Conservation (phyloP, 2,113 vertebrate species). For the Sarotherodon lohbergeri region DNA sequence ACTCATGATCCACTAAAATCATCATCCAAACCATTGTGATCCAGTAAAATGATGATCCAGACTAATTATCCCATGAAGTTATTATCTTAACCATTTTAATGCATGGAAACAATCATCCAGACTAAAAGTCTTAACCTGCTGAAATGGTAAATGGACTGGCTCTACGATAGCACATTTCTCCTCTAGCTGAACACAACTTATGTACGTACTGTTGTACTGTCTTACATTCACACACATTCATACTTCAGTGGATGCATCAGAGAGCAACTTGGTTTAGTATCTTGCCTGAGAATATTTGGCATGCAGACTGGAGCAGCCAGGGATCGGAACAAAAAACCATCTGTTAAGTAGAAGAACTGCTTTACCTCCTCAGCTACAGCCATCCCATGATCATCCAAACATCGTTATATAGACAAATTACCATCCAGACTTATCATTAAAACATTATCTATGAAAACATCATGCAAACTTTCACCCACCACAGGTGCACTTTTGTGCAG, state of each 20-base stretch:
- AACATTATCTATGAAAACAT: not conserved
- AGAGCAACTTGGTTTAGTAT: not conserved
- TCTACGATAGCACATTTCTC: fast-evolving
- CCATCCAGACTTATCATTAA: not conserved
- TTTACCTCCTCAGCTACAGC: not conserved
- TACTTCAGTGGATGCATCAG: not conserved
- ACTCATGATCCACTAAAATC: not conserved
- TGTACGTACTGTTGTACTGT: not conserved
- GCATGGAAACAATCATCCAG: not conserved
- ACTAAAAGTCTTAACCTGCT: not conserved
- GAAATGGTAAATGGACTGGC: fast-evolving
- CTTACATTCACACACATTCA: not conserved
- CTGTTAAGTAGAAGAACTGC: not conserved
- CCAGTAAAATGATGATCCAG: not conserved
- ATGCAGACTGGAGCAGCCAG: not conserved
- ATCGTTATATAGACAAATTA: not conserved
- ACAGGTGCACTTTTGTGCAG: not conserved
- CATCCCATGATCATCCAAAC: not conserved
- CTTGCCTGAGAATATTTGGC: not conserved
- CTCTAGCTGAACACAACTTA: not conserved
- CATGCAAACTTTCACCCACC: not conserved
- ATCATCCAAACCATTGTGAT: not conserved
- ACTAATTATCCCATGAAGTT: not conserved
- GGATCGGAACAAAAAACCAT: not conserved
- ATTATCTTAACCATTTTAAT: not conserved